Evolutionary conservation across 2,888 invertebrate genomes (phyloP).

Genomic region (Xestia xanthographa): DNA sequence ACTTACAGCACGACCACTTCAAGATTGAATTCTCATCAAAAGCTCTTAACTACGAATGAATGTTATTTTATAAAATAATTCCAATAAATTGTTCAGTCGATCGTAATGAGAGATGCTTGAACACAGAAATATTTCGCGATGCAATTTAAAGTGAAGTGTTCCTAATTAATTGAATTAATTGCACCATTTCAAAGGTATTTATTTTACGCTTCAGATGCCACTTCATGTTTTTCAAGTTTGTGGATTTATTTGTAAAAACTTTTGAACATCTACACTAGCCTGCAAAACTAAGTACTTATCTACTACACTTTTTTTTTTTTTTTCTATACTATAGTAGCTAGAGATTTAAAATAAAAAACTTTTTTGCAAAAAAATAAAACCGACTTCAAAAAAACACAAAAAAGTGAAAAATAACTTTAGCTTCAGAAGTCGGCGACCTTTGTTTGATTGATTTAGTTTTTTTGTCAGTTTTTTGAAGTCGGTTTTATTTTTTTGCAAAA

Average conservation of each 20-base stretch:
- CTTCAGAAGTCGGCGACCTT: too few species aligned
- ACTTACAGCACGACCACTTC: conserved; percentile 13
- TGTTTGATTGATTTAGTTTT: too few species aligned
- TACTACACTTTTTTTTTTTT: too few species aligned
- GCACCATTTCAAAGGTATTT: conserved; percentile 36
- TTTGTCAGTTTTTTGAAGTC: too few species aligned
- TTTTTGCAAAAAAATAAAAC: too few species aligned
- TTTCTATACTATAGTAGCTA: too few species aligned
- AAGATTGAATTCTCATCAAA: conserved; percentile 43
- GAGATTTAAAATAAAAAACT: too few species aligned
- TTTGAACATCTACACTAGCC: background rate
- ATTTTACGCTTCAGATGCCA: conserved; percentile 6
- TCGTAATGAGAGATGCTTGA: conserved; percentile 25
- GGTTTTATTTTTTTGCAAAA: too few species aligned
- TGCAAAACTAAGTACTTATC: too few species aligned
- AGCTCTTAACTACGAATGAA: conserved; percentile 21
- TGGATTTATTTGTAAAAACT: background rate
- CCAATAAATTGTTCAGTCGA: conserved; percentile 37
- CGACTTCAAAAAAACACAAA: too few species aligned
- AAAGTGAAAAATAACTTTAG: too few species aligned
- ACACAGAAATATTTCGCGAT: conserved; percentile 27
- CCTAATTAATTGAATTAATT: conserved; percentile 35
- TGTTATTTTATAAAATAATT: conserved; percentile 22
- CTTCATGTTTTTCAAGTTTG: conserved; percentile 4
- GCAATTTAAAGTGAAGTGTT: conserved; percentile 25